These are phyloP conservation scores for Venustoraphidia nigricollis DNA, from an alignment of 2,888 invertebrate genomes.

Conservation along the genomic window DNA sequence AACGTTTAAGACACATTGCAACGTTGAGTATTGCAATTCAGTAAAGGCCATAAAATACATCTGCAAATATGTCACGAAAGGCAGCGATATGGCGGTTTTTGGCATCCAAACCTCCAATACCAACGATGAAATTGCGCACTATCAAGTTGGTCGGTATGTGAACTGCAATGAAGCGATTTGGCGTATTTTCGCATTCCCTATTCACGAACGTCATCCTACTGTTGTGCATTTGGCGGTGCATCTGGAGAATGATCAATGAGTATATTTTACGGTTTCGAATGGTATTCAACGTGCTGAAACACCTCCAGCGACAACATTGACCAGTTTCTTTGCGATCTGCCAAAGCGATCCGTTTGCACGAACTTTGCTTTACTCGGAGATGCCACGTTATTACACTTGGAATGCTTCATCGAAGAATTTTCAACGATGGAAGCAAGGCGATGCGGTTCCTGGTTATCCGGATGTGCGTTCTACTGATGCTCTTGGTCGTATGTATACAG, in stretches of 20 bases:
- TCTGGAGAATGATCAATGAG: slow-evolving; percentile 12
- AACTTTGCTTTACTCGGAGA: slow-evolving; percentile 20
- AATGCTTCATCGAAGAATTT: slow-evolving; percentile 19
- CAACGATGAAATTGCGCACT: slow-evolving; percentile 12
- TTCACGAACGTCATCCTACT: slow-evolving; percentile 17
- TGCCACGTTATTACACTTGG: slow-evolving; percentile 20
- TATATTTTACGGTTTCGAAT: slow-evolving; percentile 13
- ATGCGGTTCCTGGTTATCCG: slow-evolving; percentile 11
- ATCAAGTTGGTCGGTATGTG: slow-evolving; percentile 14
- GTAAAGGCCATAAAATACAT: slow-evolving; percentile 23
- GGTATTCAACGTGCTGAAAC: slow-evolving; percentile 6
- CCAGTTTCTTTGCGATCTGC: slow-evolving; percentile 11
- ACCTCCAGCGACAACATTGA: slow-evolving; percentile 12
- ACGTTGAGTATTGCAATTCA: slow-evolving; percentile 16
- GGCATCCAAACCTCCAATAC: slow-evolving; percentile 5
- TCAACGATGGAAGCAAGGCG: slow-evolving; percentile 17
- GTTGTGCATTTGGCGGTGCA: slow-evolving; percentile 16
- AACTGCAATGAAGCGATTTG: slow-evolving; percentile 14
- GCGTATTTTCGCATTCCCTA: slow-evolving; percentile 8
- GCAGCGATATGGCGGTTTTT: slow-evolving; percentile 14
- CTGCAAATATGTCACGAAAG: slow-evolving; percentile 19
- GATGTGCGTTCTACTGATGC: slow-evolving; percentile 12
- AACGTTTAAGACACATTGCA: slow-evolving; percentile 14
- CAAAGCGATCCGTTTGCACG: slow-evolving; percentile 14
- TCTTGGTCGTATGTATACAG: slow-evolving; percentile 17